Percentiles rank a stretch among this genome's conserved stretches.
Evolutionary conservation across 2,113 vertebrate species (phyloP).

Genomic region (Neotoma lepida): DNA sequence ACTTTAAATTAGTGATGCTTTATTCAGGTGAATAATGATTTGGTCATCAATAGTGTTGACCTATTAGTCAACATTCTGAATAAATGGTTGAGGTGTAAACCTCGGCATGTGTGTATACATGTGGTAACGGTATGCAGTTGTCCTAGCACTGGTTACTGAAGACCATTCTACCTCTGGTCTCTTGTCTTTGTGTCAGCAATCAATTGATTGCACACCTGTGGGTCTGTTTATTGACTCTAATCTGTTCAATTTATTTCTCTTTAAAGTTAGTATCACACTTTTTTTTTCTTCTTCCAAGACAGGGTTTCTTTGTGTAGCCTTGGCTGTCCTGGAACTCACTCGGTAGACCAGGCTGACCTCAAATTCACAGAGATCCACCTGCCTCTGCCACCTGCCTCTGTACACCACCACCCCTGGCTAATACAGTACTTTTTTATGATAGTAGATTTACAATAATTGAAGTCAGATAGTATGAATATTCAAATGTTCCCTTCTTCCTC

Average conservation of each 20-base stretch:
- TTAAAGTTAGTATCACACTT: background rate
- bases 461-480: background rate
- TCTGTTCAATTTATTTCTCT: background rate
- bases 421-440: background rate
- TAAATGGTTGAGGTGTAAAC: background rate
- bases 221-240: background rate
- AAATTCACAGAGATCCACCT: no score
- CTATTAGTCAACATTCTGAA: background rate
- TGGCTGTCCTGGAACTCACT: background rate
- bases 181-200: background rate
- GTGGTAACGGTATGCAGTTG: no score
- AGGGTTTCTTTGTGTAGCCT: background rate
- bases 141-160: background rate
- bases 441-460: background rate
- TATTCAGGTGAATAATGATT: background rate
- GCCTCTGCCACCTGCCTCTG: no score
- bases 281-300: background rate
- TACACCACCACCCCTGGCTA: background rate
- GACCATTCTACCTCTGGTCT: background rate
- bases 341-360: background rate
- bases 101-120: background rate
- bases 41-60: background rate
- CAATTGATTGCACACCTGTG: background rate
- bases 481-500: background rate
- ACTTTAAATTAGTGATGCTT: background rate